Percentiles rank a stretch among this genome's conserved stretches.
These are phyloP conservation scores for Xestia ashworthii DNA, from an alignment of 2,888 invertebrate species.

Conservation along the genomic window DNA sequence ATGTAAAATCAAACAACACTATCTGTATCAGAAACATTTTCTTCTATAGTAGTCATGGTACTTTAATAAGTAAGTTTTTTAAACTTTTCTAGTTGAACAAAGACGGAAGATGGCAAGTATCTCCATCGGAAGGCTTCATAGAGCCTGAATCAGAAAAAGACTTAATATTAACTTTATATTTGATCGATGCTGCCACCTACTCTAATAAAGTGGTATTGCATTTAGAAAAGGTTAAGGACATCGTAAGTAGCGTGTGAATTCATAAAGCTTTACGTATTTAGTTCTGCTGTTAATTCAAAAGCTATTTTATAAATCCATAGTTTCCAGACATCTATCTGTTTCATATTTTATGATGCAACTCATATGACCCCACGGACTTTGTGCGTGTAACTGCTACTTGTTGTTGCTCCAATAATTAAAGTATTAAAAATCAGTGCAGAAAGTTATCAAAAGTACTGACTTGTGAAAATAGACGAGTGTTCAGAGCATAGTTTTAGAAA, in stretches of 20 bases:
- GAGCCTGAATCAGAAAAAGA: constrained; percentile 83
- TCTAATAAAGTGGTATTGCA: constrained; percentile 85
- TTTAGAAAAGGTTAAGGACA: constrained; percentile 86
- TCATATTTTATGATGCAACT: not conserved
- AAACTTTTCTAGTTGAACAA: constrained; percentile 77
- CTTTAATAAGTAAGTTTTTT: no score
- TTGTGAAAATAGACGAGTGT: no score
- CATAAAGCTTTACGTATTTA: not conserved
- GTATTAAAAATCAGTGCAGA: no score
- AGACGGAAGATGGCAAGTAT: constrained; percentile 83
- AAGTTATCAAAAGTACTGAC: no score
- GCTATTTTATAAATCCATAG: not conserved
- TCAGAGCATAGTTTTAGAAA: no score
- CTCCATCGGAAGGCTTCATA: constrained; percentile 80
- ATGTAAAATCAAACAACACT: not conserved
- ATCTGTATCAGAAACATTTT: not conserved
- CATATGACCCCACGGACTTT: no score
- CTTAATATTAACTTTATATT: constrained; percentile 77
- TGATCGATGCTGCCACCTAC: constrained; percentile 83
- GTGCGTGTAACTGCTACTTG: no score
- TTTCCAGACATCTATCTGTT: not conserved
- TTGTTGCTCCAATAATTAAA: no score
- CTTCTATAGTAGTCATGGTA: not conserved
- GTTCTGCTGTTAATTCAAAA: not conserved
- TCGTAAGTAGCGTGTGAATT: constrained; percentile 75